Percentiles rank a stretch among this genome's conserved stretches.
These are phyloP conservation scores for Engystomops pustulosus DNA, from an alignment of 2,113 vertebrate species.

Conservation along the genomic window DNA sequence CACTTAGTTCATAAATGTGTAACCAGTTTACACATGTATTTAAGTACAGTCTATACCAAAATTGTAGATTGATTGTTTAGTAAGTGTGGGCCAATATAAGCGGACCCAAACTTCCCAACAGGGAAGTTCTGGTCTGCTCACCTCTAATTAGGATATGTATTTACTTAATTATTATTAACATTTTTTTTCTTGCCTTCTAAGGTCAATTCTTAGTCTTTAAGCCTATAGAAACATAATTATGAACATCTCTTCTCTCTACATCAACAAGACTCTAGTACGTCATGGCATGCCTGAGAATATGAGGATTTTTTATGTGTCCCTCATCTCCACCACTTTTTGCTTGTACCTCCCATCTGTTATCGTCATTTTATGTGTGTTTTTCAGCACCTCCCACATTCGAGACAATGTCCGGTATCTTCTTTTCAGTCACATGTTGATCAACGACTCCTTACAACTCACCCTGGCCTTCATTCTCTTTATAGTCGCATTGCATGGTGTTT, in stretches of 20 bases:
- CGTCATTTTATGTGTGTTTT: background rate
- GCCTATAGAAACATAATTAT: background rate
- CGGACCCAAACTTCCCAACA: too few species aligned
- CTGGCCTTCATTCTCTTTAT: background rate
- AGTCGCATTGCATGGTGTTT: background rate
- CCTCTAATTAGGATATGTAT: too few species aligned
- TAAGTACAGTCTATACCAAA: too few species aligned
- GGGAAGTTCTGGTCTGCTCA: too few species aligned
- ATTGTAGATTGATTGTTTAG: too few species aligned
- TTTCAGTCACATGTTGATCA: conserved; percentile 12
- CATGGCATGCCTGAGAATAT: background rate
- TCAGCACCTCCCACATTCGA: conserved; percentile 3
- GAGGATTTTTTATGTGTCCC: background rate
- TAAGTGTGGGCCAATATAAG: too few species aligned
- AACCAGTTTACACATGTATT: too few species aligned
- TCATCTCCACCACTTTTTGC: background rate
- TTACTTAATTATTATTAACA: too few species aligned
- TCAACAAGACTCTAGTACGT: background rate
- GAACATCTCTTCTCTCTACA: background rate
- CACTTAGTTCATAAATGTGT: too few species aligned
- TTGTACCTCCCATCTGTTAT: background rate
- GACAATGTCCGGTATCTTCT: conserved; percentile 16
- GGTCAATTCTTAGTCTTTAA: background rate
- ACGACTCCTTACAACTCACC: background rate
- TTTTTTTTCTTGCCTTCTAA: background rate